These are phyloP conservation scores for Helicoverpa assulta DNA, from an alignment of 2,888 invertebrate genomes.

Conservation along the genomic window DNA sequence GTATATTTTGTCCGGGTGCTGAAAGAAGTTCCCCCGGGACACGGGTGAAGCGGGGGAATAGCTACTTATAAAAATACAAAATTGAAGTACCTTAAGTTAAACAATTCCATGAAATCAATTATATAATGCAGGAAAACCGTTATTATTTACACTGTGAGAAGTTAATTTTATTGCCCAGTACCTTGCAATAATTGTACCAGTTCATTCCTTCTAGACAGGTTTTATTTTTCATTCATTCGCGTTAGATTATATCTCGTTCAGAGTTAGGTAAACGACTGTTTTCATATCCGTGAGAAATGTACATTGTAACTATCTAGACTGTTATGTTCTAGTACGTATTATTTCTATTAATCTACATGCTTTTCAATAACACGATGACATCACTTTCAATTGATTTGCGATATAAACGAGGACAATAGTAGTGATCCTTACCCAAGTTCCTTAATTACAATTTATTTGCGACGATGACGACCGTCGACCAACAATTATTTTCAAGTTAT, in stretches of 20 bases:
- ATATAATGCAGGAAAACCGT: background rate
- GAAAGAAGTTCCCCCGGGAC: too few species aligned
- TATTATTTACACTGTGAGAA: background rate
- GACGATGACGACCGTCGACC: background rate
- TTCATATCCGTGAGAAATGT: background rate
- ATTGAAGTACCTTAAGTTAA: too few species aligned
- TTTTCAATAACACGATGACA: background rate
- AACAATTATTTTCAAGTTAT: background rate
- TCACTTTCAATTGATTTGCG: background rate
- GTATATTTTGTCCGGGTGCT: too few species aligned
- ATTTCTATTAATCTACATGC: background rate
- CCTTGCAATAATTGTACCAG: background rate
- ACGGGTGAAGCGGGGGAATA: too few species aligned
- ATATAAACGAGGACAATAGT: background rate
- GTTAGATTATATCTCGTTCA: conserved; percentile 1
- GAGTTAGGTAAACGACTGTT: background rate
- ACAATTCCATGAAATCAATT: background rate
- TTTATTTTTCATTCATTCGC: background rate
- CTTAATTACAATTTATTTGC: background rate
- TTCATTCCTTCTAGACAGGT: background rate
- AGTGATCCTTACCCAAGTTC: background rate
- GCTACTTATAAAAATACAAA: too few species aligned
- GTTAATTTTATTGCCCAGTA: background rate
- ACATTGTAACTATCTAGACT: background rate
- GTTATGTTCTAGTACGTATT: background rate